A percentile compares a stretch with the other conserved stretches of the same genome.
Evolutionary conservation across 2,888 invertebrate species (phyloP).

Genomic region (Drosophila picticornis): DNA sequence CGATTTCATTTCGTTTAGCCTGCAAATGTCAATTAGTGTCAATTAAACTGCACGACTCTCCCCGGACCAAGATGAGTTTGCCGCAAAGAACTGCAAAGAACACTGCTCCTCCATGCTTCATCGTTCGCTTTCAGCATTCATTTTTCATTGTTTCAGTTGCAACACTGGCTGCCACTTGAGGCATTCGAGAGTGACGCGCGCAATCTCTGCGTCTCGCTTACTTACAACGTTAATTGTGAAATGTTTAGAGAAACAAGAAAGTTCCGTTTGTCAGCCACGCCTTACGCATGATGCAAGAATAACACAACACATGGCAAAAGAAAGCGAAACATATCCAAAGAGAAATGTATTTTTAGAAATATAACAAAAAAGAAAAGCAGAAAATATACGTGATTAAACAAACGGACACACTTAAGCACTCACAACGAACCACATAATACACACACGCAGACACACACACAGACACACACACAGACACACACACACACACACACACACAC

Average conservation of each 20-base stretch:
- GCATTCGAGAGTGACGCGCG: conserved; percentile 37
- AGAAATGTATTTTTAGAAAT: conserved; percentile 50
- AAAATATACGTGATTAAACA: conserved; percentile 63
- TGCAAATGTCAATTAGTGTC: conserved; percentile 64
- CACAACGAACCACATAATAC: conserved; percentile 20
- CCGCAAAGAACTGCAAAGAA: background rate
- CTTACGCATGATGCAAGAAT: conserved; percentile 59
- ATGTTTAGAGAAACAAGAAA: conserved; percentile 57
- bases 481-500: background rate
- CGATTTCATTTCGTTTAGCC: conserved; percentile 26
- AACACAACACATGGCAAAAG: conserved; percentile 21
- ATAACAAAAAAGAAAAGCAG: background rate
- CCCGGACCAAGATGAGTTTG: background rate
- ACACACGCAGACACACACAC: conserved; percentile 1
- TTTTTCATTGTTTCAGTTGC: background rate
- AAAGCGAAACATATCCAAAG: conserved; percentile 53
- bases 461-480: background rate
- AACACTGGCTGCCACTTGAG: conserved; percentile 32
- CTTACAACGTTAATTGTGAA: conserved; percentile 60
- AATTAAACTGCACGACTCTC: conserved; percentile 49
- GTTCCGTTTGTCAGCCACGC: conserved; percentile 35
- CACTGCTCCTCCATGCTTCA: background rate
- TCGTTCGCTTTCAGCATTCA: background rate
- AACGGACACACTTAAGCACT: conserved; percentile 57
- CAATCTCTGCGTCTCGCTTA: conserved; percentile 27